Evolutionary conservation across 2,113 vertebrate species (phyloP).

Genomic region (Procavia capensis): DNA sequence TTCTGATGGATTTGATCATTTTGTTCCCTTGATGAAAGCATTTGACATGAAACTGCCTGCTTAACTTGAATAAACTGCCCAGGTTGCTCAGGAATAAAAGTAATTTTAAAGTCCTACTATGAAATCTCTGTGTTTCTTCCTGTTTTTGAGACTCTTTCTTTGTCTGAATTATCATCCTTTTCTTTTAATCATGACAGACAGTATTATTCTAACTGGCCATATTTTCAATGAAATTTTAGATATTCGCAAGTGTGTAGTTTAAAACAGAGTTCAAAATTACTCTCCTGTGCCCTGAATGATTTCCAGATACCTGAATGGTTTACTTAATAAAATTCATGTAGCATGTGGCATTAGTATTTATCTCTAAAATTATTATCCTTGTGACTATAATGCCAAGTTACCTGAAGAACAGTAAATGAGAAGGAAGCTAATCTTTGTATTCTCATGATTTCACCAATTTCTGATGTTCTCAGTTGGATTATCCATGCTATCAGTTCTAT

Average conservation of each 20-base stretch:
- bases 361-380: conserved; percentile 3
- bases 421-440: background rate
- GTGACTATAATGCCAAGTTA: background rate
- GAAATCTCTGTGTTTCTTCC: conserved; percentile 42
- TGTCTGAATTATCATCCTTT: background rate
- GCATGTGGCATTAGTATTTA: background rate
- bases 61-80: conserved; percentile 43
- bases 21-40: conserved; percentile 45
- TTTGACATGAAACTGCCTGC: conserved; percentile 40
- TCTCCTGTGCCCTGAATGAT: background rate
- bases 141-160: background rate
- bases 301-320: background rate
- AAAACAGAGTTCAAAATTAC: background rate
- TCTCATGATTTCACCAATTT: background rate
- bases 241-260: background rate
- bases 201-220: conserved; percentile 12
- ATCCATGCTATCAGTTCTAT: background rate
- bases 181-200: background rate
- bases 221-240: conserved; percentile 18
- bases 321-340: conserved; percentile 1
- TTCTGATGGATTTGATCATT: conserved; percentile 21
- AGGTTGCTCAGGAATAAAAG: background rate
- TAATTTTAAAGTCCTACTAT: background rate
- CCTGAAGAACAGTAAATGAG: background rate
- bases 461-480: background rate